These are phyloP conservation scores for Solenopsis invicta DNA, from an alignment of 1,140 invertebrate species.

Conservation along the genomic window DNA sequence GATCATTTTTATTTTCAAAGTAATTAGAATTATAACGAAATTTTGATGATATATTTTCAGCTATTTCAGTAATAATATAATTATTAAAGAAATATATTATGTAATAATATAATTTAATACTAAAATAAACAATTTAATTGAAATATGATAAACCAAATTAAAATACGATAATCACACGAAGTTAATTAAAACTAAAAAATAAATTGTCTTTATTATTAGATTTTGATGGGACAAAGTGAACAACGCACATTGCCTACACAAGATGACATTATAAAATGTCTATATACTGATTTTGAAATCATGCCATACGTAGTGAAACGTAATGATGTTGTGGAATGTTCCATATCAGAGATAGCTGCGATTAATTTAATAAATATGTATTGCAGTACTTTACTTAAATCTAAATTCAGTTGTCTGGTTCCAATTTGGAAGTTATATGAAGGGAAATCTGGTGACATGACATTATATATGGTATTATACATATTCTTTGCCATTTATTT, in stretches of 20 bases:
- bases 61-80: not conserved
- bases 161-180: not conserved
- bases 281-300: conserved; percentile 84
- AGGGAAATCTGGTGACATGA: no score
- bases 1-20: not conserved
- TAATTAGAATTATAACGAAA: no score
- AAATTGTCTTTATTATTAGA: conserved; percentile 82
- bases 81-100: not conserved
- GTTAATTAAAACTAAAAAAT: not conserved
- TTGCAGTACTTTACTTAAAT: conserved; percentile 92
- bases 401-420: conserved; percentile 93
- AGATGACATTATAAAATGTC: conserved; percentile 86
- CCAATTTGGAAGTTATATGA: conserved; percentile 89
- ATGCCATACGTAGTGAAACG: conserved; percentile 86
- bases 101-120: not conserved
- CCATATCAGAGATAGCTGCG: conserved; percentile 89
- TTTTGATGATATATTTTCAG: no score
- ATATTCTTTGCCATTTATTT: not conserved
- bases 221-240: conserved; percentile 88
- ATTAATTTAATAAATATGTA: conserved; percentile 93
- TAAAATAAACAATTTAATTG: not conserved
- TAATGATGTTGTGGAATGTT: conserved; percentile 82
- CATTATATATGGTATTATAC: conserved; percentile 41
- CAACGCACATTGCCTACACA: conserved; percentile 86
- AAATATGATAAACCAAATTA: not conserved